Conservation (phyloP, 2,113 vertebrate genomes). For the Podarcis muralis region DNA sequence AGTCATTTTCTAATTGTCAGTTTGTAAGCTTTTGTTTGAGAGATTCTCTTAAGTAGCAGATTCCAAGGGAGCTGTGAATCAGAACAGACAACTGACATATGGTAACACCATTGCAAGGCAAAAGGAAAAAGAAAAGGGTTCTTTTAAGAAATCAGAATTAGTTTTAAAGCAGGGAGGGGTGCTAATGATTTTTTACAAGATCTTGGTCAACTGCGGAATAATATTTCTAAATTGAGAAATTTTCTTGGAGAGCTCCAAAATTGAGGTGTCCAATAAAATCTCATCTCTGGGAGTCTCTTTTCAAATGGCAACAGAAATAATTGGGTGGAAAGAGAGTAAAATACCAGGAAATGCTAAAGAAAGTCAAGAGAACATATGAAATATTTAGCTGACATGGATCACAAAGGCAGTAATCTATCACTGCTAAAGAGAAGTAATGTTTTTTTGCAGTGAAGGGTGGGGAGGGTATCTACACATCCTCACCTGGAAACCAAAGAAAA, state of each 20-base stretch:
- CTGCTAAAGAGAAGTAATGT: background rate
- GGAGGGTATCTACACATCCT: too few species aligned
- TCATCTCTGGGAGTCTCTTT: background rate
- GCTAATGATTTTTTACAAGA: background rate
- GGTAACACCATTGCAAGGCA: conserved; percentile 2
- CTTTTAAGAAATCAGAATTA: background rate
- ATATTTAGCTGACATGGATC: background rate
- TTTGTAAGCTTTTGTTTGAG: background rate
- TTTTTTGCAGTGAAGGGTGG: too few species aligned
- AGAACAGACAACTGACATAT: conserved; percentile 9
- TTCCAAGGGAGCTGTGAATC: background rate
- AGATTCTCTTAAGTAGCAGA: background rate
- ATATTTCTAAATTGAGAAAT: background rate
- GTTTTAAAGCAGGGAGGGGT: background rate
- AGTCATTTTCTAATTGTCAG: background rate
- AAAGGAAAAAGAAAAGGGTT: background rate
- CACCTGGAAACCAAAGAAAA: too few species aligned
- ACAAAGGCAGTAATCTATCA: background rate
- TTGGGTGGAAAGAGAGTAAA: background rate
- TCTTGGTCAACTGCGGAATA: background rate
- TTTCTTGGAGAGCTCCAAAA: background rate
- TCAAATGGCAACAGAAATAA: background rate
- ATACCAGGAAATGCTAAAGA: background rate
- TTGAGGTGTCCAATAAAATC: background rate
- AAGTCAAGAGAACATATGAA: background rate